These are phyloP conservation scores for Diadema setosum DNA, from an alignment of 35 echinoderm and acorn worm species.

Conservation along the genomic window DNA sequence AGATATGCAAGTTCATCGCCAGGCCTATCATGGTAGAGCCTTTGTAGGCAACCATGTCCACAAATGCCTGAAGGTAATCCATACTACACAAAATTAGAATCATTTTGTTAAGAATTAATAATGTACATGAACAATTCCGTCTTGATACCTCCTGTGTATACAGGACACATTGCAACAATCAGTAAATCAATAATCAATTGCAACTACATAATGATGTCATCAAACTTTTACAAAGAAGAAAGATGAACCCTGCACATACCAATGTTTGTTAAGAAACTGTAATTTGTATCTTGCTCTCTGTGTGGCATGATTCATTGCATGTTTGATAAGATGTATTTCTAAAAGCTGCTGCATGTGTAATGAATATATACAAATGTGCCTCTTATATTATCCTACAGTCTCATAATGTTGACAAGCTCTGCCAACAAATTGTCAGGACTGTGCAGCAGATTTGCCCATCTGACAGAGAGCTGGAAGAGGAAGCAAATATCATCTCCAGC, in stretches of 20 bases:
- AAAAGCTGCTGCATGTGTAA: too few relatives aligned
- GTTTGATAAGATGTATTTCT: too few relatives aligned
- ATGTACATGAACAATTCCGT: not conserved
- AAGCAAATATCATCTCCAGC: not conserved
- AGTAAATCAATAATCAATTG: not conserved
- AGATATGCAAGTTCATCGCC: not conserved
- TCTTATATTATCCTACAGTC: not conserved
- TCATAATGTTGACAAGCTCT: not conserved
- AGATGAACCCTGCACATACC: too few relatives aligned
- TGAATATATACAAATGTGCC: too few relatives aligned
- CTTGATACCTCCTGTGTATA: not conserved
- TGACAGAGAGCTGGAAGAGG: not conserved
- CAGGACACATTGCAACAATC: not conserved
- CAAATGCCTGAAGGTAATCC: conserved; percentile 37
- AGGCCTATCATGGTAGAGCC: not conserved
- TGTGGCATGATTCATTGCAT: too few relatives aligned
- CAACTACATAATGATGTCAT: too few relatives aligned
- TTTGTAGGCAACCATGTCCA: conserved; percentile 35
- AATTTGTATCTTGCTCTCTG: too few relatives aligned
- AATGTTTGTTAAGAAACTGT: too few relatives aligned
- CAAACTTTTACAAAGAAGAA: too few relatives aligned
- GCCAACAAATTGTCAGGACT: not conserved
- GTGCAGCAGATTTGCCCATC: not conserved
- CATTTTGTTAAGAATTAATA: not conserved
- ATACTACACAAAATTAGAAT: not conserved